These are phyloP conservation scores for Erebia ligea DNA, from an alignment of 2,888 invertebrate genomes.

Conservation along the genomic window DNA sequence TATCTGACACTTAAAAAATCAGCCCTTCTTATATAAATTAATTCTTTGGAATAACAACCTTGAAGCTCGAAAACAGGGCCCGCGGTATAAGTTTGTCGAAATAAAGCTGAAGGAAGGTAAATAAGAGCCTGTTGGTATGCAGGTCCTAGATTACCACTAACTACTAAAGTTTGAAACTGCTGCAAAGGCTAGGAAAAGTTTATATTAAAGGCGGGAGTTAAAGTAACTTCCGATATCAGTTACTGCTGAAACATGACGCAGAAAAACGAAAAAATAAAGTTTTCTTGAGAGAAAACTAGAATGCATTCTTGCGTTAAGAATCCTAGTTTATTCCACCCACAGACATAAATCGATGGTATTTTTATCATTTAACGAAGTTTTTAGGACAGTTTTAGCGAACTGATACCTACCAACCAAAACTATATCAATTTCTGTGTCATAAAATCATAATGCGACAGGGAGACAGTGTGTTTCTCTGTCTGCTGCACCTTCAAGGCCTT, in stretches of 20 bases:
- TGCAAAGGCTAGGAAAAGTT: conserved; percentile 23
- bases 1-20: too few relatives aligned
- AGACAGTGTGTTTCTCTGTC: too few relatives aligned
- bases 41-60: not conserved
- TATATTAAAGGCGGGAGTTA: conserved; percentile 21
- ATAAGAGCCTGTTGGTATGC: conserved; percentile 20
- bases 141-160: conserved; percentile 26
- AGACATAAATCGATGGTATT: not conserved
- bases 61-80: not conserved
- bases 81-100: not conserved
- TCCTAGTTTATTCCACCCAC: not conserved
- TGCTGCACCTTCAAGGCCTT: too few relatives aligned
- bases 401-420: too few relatives aligned
- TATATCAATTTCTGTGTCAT: too few relatives aligned
- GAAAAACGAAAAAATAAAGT: conserved; percentile 16
- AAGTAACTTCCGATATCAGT: conserved; percentile 27
- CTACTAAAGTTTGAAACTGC: conserved; percentile 24
- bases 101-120: conserved; percentile 1
- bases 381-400: too few relatives aligned
- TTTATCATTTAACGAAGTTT: not conserved
- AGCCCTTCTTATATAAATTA: too few relatives aligned
- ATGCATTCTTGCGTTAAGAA: not conserved
- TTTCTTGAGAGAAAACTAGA: conserved; percentile 2
- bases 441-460: too few relatives aligned
- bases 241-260: conserved; percentile 22